A percentile compares a stretch with the other conserved stretches of the same genome.
phyloP scores from a whole-genome alignment of 64 coral and sea anemone genomes.

The Actinia equina region DNA sequence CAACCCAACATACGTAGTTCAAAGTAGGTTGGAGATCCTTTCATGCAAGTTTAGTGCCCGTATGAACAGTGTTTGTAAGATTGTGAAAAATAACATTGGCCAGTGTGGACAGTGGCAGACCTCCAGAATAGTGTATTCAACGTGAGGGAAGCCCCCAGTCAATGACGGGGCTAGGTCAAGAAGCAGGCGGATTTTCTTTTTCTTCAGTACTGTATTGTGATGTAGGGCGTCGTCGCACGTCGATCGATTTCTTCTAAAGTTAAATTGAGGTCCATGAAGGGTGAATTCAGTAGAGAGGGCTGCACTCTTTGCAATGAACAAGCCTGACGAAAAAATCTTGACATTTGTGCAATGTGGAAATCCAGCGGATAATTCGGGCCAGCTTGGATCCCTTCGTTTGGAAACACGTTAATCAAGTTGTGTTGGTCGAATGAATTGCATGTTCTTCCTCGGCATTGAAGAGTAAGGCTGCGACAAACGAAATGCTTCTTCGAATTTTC shows the following conservation, averaged over 20 bases:
- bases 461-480: background rate
- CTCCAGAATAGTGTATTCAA: background rate
- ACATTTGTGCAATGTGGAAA: background rate
- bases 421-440: background rate
- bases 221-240: background rate
- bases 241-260: background rate
- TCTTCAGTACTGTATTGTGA: background rate
- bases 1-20: background rate
- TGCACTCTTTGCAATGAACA: background rate
- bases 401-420: background rate
- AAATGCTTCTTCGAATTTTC: background rate
- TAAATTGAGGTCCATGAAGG: background rate
- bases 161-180: background rate
- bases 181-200: background rate
- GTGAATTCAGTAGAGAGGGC: background rate
- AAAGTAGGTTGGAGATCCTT: background rate
- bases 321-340: background rate
- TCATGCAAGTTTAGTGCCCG: background rate
- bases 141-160: constrained; percentile 1
- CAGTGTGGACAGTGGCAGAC: background rate
- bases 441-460: background rate
- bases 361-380: background rate
- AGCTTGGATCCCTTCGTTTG: background rate
- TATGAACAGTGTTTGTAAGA: background rate
- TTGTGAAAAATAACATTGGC: background rate